A percentile compares a stretch with the other conserved stretches of the same genome.
phyloP scores from a whole-genome alignment of 2,888 invertebrate species.

The Chrysina gloriosa region DNA sequence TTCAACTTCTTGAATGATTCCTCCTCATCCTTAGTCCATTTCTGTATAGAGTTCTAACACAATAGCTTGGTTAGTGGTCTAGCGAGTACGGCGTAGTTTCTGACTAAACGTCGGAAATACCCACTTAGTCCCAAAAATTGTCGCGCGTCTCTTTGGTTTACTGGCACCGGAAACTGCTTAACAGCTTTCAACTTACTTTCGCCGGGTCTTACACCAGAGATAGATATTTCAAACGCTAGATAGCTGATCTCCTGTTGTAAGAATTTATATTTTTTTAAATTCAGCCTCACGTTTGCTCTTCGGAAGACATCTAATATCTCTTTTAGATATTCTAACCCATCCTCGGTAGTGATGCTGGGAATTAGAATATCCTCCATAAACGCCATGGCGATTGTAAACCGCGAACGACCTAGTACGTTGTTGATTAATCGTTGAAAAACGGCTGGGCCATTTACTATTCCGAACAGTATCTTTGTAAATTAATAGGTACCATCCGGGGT shows the following conservation, averaged over 20 bases:
- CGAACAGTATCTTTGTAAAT: slow-evolving; percentile 6
- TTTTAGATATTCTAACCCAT: neutral
- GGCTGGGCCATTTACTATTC: slow-evolving; percentile 13
- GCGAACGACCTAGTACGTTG: neutral
- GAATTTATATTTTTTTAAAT: slow-evolving; percentile 53
- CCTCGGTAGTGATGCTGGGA: neutral
- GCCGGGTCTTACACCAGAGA: slow-evolving; percentile 31
- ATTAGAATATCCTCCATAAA: slow-evolving; percentile 33
- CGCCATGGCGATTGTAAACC: slow-evolving; percentile 1
- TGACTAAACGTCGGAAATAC: slow-evolving; percentile 49
- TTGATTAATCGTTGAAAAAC: slow-evolving; percentile 20
- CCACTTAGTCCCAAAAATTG: slow-evolving; percentile 49
- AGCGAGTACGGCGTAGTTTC: slow-evolving; percentile 49
- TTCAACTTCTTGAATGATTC: slow-evolving; percentile 10
- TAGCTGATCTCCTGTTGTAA: slow-evolving; percentile 48
- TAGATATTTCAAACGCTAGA: slow-evolving; percentile 50
- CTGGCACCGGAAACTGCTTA: slow-evolving; percentile 43
- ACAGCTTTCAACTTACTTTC: slow-evolving; percentile 47
- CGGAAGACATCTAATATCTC: slow-evolving; percentile 39
- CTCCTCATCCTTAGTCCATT: slow-evolving; percentile 21
- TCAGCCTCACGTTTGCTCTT: slow-evolving; percentile 52
- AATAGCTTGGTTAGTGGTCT: slow-evolving; percentile 47
- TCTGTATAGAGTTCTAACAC: neutral
- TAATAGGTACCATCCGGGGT: slow-evolving; percentile 28
- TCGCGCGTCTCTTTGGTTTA: slow-evolving; percentile 45